Evolutionary conservation across 2,888 invertebrate species (phyloP).

Genomic region (Ischnura elegans): DNA sequence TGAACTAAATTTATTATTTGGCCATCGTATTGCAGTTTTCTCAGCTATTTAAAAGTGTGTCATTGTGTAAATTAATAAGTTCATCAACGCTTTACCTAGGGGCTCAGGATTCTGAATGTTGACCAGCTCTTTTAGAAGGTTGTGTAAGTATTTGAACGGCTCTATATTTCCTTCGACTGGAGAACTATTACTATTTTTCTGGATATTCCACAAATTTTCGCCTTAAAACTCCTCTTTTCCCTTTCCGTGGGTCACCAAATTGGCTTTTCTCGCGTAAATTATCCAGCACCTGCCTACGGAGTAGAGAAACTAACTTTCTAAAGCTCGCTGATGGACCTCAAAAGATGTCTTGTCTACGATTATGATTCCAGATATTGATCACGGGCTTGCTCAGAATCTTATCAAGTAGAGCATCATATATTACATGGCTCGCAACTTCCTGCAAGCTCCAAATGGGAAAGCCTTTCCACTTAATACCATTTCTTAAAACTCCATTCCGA

Average conservation of each 20-base stretch:
- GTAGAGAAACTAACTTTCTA: not conserved
- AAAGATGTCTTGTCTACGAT: not conserved
- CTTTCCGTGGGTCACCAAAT: not conserved
- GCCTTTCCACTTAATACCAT: slow-evolving; percentile 29
- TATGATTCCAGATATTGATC: slow-evolving; percentile 58
- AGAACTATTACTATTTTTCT: not conserved
- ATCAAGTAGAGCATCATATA: slow-evolving; percentile 62
- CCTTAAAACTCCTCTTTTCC: not conserved
- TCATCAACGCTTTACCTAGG: too few relatives aligned
- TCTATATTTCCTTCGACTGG: too few relatives aligned
- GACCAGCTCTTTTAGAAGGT: too few relatives aligned
- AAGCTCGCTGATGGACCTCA: not conserved
- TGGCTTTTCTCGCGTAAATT: not conserved
- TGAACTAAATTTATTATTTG: too few relatives aligned
- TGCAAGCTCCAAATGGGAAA: slow-evolving; percentile 51
- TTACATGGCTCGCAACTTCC: slow-evolving; percentile 59
- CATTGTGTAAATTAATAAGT: too few relatives aligned
- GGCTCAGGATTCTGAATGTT: too few relatives aligned
- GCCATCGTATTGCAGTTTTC: too few relatives aligned
- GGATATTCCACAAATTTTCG: not conserved
- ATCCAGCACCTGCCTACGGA: not conserved
- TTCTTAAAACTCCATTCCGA: not conserved
- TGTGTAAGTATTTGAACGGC: too few relatives aligned
- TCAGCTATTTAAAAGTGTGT: too few relatives aligned
- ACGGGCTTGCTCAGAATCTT: slow-evolving; percentile 37